Evolutionary conservation across 2,113 vertebrate species (phyloP).

Genomic region (Saguinus midas): DNA sequence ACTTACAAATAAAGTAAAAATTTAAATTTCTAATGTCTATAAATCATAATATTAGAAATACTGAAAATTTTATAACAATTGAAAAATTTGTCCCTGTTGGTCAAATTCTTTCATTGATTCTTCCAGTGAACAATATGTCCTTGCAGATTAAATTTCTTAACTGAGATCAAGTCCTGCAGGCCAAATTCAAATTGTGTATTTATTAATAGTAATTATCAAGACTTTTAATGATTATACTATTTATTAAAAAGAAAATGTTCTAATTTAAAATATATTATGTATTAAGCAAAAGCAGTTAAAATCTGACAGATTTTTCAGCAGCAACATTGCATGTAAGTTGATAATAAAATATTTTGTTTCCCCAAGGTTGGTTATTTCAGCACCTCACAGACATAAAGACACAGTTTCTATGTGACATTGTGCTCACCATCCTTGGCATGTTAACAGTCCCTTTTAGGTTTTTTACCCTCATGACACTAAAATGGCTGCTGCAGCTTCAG

Average conservation of each 20-base stretch:
- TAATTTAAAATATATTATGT: not conserved
- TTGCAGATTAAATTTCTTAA: not conserved
- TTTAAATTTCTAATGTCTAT: not conserved
- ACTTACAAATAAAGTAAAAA: not conserved
- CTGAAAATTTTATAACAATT: not conserved
- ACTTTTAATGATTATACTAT: too few relatives aligned
- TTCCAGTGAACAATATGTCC: not conserved
- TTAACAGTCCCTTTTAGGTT: not conserved
- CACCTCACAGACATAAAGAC: not conserved
- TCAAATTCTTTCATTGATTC: too few relatives aligned
- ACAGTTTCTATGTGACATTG: not conserved
- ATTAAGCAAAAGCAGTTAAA: not conserved
- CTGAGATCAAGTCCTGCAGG: not conserved
- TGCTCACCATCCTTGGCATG: not conserved
- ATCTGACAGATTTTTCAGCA: not conserved
- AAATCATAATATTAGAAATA: not conserved
- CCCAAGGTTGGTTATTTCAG: not conserved
- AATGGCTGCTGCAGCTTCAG: not conserved
- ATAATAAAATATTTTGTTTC: not conserved
- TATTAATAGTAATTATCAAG: not conserved
- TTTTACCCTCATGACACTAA: not conserved
- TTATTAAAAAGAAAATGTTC: not conserved
- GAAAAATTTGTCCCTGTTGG: not conserved
- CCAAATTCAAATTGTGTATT: not conserved
- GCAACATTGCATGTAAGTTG: not conserved